phyloP scores from a whole-genome alignment of 2,113 vertebrate genomes.

The Aptenodytes patagonicus region DNA sequence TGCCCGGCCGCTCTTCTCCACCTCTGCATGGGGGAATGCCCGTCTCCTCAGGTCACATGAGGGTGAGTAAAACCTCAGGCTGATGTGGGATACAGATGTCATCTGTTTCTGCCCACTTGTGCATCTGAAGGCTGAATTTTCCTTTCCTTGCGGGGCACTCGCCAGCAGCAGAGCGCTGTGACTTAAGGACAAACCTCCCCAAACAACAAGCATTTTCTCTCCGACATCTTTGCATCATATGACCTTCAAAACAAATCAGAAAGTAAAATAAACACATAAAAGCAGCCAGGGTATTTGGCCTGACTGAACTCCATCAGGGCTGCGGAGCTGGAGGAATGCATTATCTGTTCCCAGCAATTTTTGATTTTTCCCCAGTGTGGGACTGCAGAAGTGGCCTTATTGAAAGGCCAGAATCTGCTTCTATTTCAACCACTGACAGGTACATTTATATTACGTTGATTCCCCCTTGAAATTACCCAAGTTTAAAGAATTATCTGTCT shows the following conservation, averaged over 20 bases:
- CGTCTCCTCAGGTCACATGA: not conserved
- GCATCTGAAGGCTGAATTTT: not conserved
- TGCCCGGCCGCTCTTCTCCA: not conserved
- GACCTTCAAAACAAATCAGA: constrained; percentile 68
- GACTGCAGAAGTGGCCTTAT: constrained; percentile 43
- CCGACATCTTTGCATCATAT: constrained; percentile 14
- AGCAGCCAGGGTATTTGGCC: constrained; percentile 19
- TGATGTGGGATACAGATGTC: not conserved
- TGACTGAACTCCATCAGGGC: constrained; percentile 64
- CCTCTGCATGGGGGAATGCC: rapidly evolving
- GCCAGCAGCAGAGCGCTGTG: not conserved
- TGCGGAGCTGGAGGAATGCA: constrained; percentile 48
- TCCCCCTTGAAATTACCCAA: constrained; percentile 58
- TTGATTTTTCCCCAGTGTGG: constrained; percentile 65
- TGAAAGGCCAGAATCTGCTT: constrained; percentile 58
- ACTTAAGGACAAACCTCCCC: not conserved
- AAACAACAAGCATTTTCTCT: not conserved
- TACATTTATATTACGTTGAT: constrained; percentile 60
- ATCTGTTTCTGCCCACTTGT: not conserved
- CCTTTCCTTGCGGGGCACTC: not conserved
- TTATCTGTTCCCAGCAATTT: constrained; percentile 66
- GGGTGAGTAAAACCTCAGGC: not conserved
- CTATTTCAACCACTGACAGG: constrained; percentile 47
- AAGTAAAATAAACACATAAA: constrained; percentile 59
- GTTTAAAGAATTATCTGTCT: constrained; percentile 63